phyloP scores from a whole-genome alignment of 2,888 invertebrate genomes.

The Pseudococcus longispinus region DNA sequence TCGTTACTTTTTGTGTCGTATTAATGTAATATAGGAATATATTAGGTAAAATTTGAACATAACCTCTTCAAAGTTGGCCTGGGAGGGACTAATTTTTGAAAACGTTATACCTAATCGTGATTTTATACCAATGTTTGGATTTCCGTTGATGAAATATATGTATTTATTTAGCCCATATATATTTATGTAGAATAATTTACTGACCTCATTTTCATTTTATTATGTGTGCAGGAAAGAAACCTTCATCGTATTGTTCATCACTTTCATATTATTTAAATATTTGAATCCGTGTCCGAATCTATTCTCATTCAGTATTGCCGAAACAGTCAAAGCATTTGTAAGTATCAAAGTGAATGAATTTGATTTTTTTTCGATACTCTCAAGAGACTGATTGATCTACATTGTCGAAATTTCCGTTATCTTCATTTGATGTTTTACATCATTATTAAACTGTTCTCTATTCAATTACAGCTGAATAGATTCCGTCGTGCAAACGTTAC shows the following conservation, averaged over 20 bases:
- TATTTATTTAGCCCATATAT: too few relatives aligned
- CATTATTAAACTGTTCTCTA: neutral
- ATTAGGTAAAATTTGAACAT: too few relatives aligned
- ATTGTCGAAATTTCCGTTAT: neutral
- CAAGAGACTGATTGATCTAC: neutral
- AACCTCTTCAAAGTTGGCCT: too few relatives aligned
- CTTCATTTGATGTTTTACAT: too few relatives aligned
- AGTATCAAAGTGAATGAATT: neutral
- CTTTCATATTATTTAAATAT: neutral
- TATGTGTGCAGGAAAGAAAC: constrained; percentile 47
- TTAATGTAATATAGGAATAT: too few relatives aligned
- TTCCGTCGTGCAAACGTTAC: neutral
- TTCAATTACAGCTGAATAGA: neutral
- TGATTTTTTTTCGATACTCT: too few relatives aligned
- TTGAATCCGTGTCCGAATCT: constrained; percentile 40
- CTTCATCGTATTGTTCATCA: constrained; percentile 1
- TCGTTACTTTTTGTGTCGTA: too few relatives aligned
- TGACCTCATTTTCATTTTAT: neutral
- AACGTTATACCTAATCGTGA: too few relatives aligned
- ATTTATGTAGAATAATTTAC: neutral
- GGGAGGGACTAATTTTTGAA: too few relatives aligned
- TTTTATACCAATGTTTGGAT: too few relatives aligned
- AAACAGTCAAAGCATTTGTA: constrained; percentile 35
- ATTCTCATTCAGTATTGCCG: neutral
- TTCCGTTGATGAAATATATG: too few relatives aligned